Conservation (phyloP, 2,797 vertebrate species). For the Myripristis murdjan region DNA sequence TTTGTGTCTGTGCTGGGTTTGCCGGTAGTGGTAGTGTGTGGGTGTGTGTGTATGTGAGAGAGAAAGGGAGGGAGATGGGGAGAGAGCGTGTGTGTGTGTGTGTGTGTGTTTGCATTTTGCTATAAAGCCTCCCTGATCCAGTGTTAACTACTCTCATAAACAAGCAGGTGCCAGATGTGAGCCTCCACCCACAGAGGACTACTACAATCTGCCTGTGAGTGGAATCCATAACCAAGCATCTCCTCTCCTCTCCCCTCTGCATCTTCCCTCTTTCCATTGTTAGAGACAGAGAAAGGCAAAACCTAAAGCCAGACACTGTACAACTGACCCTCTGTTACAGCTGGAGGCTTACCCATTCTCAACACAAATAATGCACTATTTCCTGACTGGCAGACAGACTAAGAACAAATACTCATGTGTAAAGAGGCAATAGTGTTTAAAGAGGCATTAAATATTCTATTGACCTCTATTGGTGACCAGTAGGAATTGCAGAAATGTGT, state of each 20-base stretch:
- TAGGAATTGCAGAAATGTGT: conserved; percentile 18
- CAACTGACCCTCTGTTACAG: conserved; percentile 51
- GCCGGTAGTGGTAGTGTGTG: background rate
- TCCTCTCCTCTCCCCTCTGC: conserved; percentile 36
- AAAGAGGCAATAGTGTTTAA: background rate
- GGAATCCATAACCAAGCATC: conserved; percentile 64
- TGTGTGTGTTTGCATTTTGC: conserved; percentile 40
- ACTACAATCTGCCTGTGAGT: conserved; percentile 46
- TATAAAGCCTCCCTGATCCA: conserved; percentile 67
- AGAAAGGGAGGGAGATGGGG: too few species aligned
- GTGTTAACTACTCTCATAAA: conserved; percentile 78
- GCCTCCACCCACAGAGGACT: conserved; percentile 63
- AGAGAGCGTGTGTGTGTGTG: too few species aligned
- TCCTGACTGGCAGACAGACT: conserved; percentile 16
- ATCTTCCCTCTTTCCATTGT: conserved; percentile 28
- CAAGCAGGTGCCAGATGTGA: conserved; percentile 76
- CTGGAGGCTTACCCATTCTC: conserved; percentile 35
- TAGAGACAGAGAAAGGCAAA: conserved; percentile 38
- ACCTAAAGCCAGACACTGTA: conserved; percentile 44
- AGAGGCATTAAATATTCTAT: background rate
- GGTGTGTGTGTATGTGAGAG: too few species aligned
- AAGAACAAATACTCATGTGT: background rate
- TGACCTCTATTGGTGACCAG: too few species aligned
- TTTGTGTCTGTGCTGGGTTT: too few species aligned
- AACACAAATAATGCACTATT: conserved; percentile 18